Conservation (phyloP, 2,113 vertebrate species). For the Menura novaehollandiae region DNA sequence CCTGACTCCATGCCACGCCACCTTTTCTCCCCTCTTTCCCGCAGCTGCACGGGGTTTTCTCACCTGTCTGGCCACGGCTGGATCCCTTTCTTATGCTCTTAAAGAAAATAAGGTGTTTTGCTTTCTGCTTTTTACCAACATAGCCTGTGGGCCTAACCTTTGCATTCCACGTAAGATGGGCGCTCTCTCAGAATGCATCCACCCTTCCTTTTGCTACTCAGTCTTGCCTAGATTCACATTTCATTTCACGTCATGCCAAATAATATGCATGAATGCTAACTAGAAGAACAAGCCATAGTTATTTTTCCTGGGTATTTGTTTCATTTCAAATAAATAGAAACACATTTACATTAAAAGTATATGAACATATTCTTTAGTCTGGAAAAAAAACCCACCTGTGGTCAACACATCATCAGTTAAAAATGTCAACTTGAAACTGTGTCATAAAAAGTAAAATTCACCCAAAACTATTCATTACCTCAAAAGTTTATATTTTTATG, state of each 20-base stretch:
- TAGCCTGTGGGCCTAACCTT: background rate
- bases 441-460: slow-evolving; percentile 70
- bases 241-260: background rate
- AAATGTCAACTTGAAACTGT: slow-evolving; percentile 73
- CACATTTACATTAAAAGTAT: slow-evolving; percentile 70
- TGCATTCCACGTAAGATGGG: background rate
- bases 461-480: slow-evolving; percentile 43
- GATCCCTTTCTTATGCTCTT: background rate
- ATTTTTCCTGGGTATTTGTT: slow-evolving; percentile 60
- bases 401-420: slow-evolving; percentile 68
- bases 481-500: slow-evolving; percentile 57
- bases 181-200: background rate
- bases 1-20: background rate
- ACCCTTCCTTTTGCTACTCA: background rate
- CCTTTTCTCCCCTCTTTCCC: background rate
- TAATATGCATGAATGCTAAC: background rate
- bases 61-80: background rate
- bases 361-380: slow-evolving; percentile 64
- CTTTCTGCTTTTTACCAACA: background rate
- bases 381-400: slow-evolving; percentile 14
- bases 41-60: background rate
- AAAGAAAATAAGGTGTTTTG: background rate
- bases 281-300: slow-evolving; percentile 43
- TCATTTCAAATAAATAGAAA: slow-evolving; percentile 79
- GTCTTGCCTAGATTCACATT: slow-evolving; percentile 19